These are phyloP conservation scores for Drosophila rhopaloa DNA, from an alignment of 1,140 invertebrate genomes.

Conservation along the genomic window DNA sequence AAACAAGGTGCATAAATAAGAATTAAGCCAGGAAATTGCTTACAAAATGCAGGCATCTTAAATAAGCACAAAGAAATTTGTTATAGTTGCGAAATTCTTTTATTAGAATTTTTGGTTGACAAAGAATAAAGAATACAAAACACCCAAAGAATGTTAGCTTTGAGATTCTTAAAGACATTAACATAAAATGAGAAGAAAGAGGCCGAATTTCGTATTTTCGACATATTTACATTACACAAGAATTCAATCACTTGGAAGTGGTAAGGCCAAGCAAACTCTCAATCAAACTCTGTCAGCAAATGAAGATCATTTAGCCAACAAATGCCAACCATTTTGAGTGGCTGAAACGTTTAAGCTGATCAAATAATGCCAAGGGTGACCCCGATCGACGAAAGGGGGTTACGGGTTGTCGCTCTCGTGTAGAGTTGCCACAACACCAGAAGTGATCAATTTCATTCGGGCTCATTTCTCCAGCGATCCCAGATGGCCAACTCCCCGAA, in stretches of 20 bases:
- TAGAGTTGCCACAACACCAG: constrained; percentile 4
- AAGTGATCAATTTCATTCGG: constrained; percentile 37
- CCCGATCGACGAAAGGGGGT: constrained; percentile 5
- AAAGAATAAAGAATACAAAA: too few species aligned
- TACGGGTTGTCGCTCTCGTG: constrained; percentile 8
- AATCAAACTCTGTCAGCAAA: not conserved
- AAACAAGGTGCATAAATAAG: constrained; percentile 20
- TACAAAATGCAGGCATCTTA: not conserved
- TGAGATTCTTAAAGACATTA: too few species aligned
- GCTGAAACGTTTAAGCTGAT: not conserved
- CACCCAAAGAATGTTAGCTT: too few species aligned
- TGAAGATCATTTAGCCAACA: not conserved
- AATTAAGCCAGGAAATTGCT: not conserved
- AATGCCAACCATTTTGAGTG: not conserved
- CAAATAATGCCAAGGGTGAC: constrained; percentile 15
- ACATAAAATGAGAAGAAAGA: too few species aligned
- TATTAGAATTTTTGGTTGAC: too few species aligned
- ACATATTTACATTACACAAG: not conserved
- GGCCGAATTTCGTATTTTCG: not conserved
- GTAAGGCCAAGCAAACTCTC: not conserved
- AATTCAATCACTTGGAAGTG: not conserved
- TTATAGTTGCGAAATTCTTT: too few species aligned
- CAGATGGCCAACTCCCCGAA: constrained; percentile 3
- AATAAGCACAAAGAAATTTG: too few species aligned
- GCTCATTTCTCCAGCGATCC: not conserved